A percentile compares a stretch with the other conserved stretches of the same genome.
Evolutionary conservation across 2,888 invertebrate species (phyloP).

Genomic region (Phaedon cochleariae): DNA sequence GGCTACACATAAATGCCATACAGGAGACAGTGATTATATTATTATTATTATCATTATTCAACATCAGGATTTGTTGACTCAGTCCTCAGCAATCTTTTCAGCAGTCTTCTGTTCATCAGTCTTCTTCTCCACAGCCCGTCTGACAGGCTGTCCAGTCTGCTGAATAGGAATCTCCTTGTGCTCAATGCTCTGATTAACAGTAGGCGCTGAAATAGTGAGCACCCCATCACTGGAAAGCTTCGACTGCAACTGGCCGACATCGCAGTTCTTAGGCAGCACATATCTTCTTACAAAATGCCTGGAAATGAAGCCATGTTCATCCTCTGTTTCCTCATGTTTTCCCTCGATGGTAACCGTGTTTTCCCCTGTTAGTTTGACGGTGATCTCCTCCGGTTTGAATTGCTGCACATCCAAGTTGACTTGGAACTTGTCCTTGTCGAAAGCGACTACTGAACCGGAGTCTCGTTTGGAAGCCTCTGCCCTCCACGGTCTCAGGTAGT

Average conservation of each 20-base stretch:
- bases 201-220: conserved; percentile 28
- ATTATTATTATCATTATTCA: too few relatives aligned
- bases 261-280: conserved; percentile 27
- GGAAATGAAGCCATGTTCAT: conserved; percentile 31
- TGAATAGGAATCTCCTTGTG: conserved; percentile 23
- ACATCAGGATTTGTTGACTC: background rate
- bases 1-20: too few relatives aligned
- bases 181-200: conserved; percentile 6
- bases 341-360: conserved; percentile 31
- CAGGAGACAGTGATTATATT: too few relatives aligned
- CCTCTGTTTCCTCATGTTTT: conserved; percentile 33
- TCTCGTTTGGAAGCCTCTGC: background rate
- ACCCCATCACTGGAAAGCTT: conserved; percentile 34
- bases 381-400: conserved; percentile 36
- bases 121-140: conserved; percentile 22
- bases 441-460: conserved; percentile 4
- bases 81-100: background rate
- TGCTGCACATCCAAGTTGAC: conserved; percentile 36
- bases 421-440: conserved; percentile 32
- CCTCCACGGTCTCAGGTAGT: background rate
- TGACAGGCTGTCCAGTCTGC: conserved; percentile 30
- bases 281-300: conserved; percentile 35
- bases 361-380: conserved; percentile 29
- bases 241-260: conserved; percentile 23
- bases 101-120: background rate